These are phyloP conservation scores for Drosophila macrothrix DNA, from an alignment of 2,888 invertebrate genomes.

Conservation along the genomic window DNA sequence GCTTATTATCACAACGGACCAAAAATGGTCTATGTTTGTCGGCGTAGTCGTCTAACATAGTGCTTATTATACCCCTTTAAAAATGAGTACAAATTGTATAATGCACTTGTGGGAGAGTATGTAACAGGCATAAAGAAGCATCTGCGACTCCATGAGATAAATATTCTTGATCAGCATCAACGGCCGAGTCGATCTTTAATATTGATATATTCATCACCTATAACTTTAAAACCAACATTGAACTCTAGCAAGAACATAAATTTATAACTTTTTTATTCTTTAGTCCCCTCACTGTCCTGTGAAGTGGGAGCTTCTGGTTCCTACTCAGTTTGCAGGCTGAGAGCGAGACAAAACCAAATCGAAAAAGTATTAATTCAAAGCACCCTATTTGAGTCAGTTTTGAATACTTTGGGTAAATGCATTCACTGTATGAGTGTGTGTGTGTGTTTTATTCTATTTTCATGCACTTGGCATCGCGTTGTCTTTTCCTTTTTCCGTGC, in stretches of 20 bases:
- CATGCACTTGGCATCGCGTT: slow-evolving; percentile 52
- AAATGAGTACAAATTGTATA: not conserved
- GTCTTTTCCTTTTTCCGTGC: slow-evolving; percentile 61
- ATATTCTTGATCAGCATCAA: not conserved
- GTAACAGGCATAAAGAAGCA: not conserved
- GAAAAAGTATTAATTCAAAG: slow-evolving; percentile 68
- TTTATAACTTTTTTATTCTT: not conserved
- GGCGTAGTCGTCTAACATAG: too few relatives aligned
- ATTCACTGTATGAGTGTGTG: slow-evolving; percentile 22
- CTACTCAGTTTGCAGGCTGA: slow-evolving; percentile 17
- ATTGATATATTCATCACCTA: not conserved
- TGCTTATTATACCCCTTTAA: not conserved
- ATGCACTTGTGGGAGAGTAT: not conserved
- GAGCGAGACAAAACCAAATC: slow-evolving; percentile 52
- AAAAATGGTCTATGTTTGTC: too few relatives aligned
- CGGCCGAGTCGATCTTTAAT: not conserved
- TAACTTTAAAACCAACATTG: not conserved
- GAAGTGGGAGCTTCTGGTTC: not conserved
- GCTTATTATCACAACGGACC: too few relatives aligned
- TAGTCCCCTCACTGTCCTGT: not conserved
- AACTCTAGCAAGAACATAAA: not conserved
- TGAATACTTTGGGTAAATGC: slow-evolving; percentile 40
- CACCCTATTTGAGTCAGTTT: slow-evolving; percentile 45
- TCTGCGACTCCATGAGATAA: not conserved
- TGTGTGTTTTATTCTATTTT: slow-evolving; percentile 41